Conservation (phyloP, 2,113 vertebrate genomes). For the Ardeotis arabs region DNA sequence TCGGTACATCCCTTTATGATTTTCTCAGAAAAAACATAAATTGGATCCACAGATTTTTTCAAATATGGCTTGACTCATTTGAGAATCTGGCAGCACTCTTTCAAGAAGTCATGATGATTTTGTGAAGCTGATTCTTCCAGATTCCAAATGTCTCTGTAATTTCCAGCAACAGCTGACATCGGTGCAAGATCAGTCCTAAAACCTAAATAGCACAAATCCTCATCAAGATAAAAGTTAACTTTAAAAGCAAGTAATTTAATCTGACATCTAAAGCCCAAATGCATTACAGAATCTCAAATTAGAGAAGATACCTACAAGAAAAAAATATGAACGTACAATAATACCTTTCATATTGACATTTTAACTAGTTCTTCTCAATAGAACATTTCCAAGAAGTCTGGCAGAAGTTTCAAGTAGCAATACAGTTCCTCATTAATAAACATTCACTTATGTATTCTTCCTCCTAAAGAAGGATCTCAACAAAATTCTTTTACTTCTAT, state of each 20-base stretch:
- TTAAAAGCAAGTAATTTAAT: background rate
- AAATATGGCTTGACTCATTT: background rate
- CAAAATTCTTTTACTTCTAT: background rate
- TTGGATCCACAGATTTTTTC: background rate
- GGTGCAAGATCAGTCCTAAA: background rate
- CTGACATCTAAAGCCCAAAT: background rate
- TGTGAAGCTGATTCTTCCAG: background rate
- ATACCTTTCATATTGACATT: background rate
- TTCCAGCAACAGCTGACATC: constrained; percentile 26
- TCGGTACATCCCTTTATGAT: background rate
- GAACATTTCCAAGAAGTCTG: background rate
- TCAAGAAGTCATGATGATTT: background rate
- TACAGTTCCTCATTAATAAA: background rate
- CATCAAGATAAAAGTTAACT: background rate
- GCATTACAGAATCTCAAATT: background rate
- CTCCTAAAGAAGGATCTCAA: background rate
- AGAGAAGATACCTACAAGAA: background rate
- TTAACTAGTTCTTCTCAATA: background rate
- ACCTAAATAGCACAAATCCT: background rate
- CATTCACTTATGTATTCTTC: background rate
- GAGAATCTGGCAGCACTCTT: background rate
- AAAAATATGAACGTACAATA: background rate
- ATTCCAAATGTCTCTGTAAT: constrained; percentile 3
- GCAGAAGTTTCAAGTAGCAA: background rate
- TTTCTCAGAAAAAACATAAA: background rate